Base-by-base conservation (phyloP, 53 echinoderm and acorn worm genomes). In the Glandiceps talaboti region DNA sequence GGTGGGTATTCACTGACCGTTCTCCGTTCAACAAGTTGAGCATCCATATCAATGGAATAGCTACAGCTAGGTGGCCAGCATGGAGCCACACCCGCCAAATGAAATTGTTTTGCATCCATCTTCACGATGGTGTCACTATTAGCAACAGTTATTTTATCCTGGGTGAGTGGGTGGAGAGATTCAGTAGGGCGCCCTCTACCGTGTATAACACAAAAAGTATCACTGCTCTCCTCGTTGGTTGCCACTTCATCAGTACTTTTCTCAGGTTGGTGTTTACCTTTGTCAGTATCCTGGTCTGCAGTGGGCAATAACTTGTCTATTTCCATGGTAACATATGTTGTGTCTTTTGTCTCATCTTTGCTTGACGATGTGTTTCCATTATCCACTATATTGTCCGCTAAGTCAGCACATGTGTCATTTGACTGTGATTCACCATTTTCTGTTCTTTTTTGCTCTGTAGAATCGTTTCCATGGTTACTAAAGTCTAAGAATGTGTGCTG, bases 31-130 rank as follows among this genome's bases (percentile, higher is more conserved):
- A 93, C 77, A 28, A 99, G 82, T 81, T 94, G 93, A 0, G 91
- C 30, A 27, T 91, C 93, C 12, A 88, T 85, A 28, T 91, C 91
- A 25, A 99, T 88, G 33, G 91, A 85, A 45, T 94, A 82, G 32
- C 91, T 94, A 0, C 88, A 83, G 76, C 99, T 88, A 0, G 93
- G 93, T 26, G 99, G 99, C 99, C 99, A 99, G 82, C 91, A 89
- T 27, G 99, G 93, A 27, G 93, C 93, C 6, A 89, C 84, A 20
- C 99, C 99, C 26, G 81, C 28, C 81, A 94, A 45, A 0, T 80
- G 45, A n/a, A n/a, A n/a, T 28, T 79, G 33, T 29, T 83, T 87
- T 26, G 86, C 77, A 27, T 74, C 25, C 28, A 88, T 80, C 25
- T 73, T 76, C 27, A 33, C 79, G 29, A 88, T 81, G 33, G 88